Conservation (phyloP, 35 echinoderm and acorn worm genomes). For the Heliocidaris tuberculata region DNA sequence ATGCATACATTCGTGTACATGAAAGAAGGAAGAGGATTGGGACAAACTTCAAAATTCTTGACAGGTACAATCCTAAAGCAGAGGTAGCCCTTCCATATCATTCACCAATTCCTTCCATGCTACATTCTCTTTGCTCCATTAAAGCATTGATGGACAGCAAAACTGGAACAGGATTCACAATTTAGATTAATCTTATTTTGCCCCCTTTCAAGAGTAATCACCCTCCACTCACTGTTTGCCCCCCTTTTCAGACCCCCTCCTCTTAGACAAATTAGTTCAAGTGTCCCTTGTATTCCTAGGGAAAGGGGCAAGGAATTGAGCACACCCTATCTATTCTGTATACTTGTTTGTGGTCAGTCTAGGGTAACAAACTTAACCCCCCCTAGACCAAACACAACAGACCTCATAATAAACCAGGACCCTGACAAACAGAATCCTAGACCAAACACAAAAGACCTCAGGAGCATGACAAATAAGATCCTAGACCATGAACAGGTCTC, state of each 20-base stretch:
- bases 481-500: not conserved
- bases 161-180: not conserved
- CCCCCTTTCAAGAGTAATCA: not conserved
- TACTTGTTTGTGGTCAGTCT: not conserved
- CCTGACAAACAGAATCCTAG: not conserved
- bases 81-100: not conserved
- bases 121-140: too few species aligned
- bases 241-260: not conserved
- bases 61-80: not conserved
- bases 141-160: not conserved
- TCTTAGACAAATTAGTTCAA: slow-evolving; percentile 6
- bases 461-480: too few species aligned
- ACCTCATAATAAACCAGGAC: not conserved
- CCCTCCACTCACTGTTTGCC: not conserved
- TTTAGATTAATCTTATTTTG: not conserved
- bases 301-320: not conserved
- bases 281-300: not conserved
- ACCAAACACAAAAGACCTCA: not conserved
- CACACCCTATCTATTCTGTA: not conserved
- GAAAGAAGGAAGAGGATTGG: not conserved
- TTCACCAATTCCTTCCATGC: too few species aligned
- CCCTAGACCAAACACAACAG: not conserved
- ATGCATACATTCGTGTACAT: not conserved
- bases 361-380: not conserved
- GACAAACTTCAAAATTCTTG: not conserved